Evolutionary conservation across 2,113 vertebrate genomes (phyloP).

Genomic region (Laticauda laticaudata): DNA sequence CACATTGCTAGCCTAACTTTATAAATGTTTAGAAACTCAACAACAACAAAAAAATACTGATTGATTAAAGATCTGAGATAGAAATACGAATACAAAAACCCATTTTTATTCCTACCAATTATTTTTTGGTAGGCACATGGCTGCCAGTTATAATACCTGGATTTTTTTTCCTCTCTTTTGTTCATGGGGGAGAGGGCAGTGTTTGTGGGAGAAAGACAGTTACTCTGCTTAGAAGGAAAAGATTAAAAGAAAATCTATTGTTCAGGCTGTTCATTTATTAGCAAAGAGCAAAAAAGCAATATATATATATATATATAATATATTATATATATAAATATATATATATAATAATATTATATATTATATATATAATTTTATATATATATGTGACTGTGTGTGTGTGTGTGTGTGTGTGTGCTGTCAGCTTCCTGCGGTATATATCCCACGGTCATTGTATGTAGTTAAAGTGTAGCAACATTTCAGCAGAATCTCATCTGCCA

Average conservation of each 20-base stretch:
- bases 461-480: no score
- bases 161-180: neutral
- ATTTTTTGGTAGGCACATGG: neutral
- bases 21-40: neutral
- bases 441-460: no score
- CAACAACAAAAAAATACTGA: neutral
- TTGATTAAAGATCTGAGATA: neutral
- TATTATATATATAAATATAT: no score
- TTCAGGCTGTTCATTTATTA: neutral
- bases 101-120: neutral
- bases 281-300: neutral
- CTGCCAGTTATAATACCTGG: neutral
- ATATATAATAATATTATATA: no score
- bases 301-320: no score
- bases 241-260: neutral
- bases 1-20: neutral
- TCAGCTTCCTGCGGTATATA: no score
- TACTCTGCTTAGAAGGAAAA: neutral
- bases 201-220: neutral
- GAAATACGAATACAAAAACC: neutral
- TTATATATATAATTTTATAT: no score
- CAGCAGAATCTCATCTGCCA: no score
- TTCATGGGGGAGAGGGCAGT: neutral
- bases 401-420: no score
- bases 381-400: no score